Evolutionary conservation across 2,797 vertebrate genomes (phyloP), one percentile per base, ranked within the genome.

Genomic region (Amblyopsis hoosieri): DNA sequence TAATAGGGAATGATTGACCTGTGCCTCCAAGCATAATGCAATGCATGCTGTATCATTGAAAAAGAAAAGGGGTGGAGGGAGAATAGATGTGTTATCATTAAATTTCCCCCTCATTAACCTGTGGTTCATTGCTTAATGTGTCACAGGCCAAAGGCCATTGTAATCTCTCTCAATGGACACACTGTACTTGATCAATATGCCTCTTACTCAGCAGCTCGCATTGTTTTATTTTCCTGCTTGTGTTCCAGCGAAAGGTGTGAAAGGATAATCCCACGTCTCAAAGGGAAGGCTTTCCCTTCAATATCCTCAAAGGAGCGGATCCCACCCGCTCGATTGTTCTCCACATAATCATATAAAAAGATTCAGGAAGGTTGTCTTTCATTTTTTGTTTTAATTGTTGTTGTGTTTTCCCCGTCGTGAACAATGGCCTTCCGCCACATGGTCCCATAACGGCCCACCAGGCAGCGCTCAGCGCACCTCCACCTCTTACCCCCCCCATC

Each of bases 371-470:
- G 87, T 84, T 91, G 23, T 84, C 71, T 87, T 87, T 87, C 10
- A 12, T 81, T 86, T 80, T 76, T 79, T 65, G 76, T 60, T 61
- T 76, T 91, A 90, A 92, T 92, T 93, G 89, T 93, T 93, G 89
- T 92, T 91, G 89, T 92, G 91, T 90, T 92, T 92, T 93, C 91
- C 92, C 90, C 90, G 72, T 79, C 80, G 72, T 67, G 89, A 92
- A 93, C 92, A 93, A 94, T 94, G 88, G 90, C 81, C 86, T 92
- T 93, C 90, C 90, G 86, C 90, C 89, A 87, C 90, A 88, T 83
- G 87, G 87, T 90, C 91, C 90, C 91, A 85, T 87, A 88, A 91
- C 87, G 83, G 90, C 87, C 82, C 78, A 86, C 85, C 83, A 70
- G 82, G 85, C 84, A 89, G 74, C 71, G 84, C 79, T 79, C 82